These are phyloP conservation scores for Diabrotica virgifera DNA, from an alignment of 1,140 invertebrate species.

Conservation along the genomic window DNA sequence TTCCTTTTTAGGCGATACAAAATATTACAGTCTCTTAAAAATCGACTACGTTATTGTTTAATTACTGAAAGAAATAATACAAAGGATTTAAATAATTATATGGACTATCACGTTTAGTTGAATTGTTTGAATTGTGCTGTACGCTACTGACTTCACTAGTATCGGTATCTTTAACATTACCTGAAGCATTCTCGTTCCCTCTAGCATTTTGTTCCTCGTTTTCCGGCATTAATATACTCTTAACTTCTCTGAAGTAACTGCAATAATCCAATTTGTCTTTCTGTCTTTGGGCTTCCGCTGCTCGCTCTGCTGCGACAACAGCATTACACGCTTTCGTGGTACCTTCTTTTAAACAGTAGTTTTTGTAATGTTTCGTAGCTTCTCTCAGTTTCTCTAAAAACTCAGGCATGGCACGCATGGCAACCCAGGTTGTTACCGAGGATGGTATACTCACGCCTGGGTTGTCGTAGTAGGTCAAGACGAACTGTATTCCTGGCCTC, in stretches of 20 bases:
- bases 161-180: slow-evolving; percentile 5
- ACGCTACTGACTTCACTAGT: background rate
- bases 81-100: slow-evolving; percentile 42
- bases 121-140: background rate
- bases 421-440: slow-evolving; percentile 65
- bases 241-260: background rate
- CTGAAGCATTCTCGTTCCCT: background rate
- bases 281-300: slow-evolving; percentile 18
- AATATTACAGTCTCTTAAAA: background rate
- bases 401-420: slow-evolving; percentile 50
- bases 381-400: slow-evolving; percentile 41
- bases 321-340: slow-evolving; percentile 27
- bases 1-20: background rate
- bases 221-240: slow-evolving; percentile 6
- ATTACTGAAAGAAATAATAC: slow-evolving; percentile 36
- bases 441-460: slow-evolving; percentile 71
- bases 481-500: slow-evolving; percentile 71
- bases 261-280: slow-evolving; percentile 10
- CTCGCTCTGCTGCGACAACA: slow-evolving; percentile 10
- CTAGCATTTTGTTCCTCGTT: background rate
- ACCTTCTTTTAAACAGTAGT: slow-evolving; percentile 37
- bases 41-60: background rate
- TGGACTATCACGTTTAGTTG: slow-evolving; percentile 25
- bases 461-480: slow-evolving; percentile 84
- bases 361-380: slow-evolving; percentile 43